Base-by-base conservation (phyloP, 1,140 invertebrate species). In the Hypsibius dujardini region DNA sequence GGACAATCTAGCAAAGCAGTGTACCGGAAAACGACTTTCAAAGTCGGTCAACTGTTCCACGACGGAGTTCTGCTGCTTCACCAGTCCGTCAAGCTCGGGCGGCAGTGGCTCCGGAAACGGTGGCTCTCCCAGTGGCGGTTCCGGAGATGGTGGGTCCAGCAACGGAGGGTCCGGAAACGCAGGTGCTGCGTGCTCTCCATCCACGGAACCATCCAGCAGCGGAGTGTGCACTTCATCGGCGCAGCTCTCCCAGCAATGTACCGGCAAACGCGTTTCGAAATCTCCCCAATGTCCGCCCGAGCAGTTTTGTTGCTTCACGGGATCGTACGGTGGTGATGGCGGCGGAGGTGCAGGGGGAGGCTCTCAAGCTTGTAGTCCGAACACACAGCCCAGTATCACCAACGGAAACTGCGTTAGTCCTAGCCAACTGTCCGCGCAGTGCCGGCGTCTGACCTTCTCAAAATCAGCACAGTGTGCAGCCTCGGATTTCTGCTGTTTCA, bases 21-120 rank as follows among this genome's bases (percentile, higher is more conserved):
- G 62, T 67, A 12, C 3, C 3, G 62, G 62, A 15, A 12, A 67
- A 7, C 62, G 42, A 15, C 12, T 67, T 45, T 67, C 62, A 12
- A 67, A 67, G 42, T 67, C 62, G 42, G 12, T 42, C 45, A 67
- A 67, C 62, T 67, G 62, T 42, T 12, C 62, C 62, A 15, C 12
- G 12, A 42, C 3, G 62, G 12, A 67, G 62, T 67, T 67, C 62
- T 67, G 62, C 62, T 67, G 62, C 62, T 67, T 67, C 62, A 56
- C 50, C 42, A 15, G 12, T 15, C 62, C 62, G 12, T 12, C 7
- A 7, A 7, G 50, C 7, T 12, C 50, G n/a, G n/a, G 50, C 7
- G n/a, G n/a, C 50, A 56, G 50, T n/a, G n/a, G 50, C 50, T 56
- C 7, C 50, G n/a, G n/a, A n/a, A 12, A 56, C 50, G 50, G 50